Conservation (phyloP, 2,797 vertebrate species). For the Diplodus sargus region DNA sequence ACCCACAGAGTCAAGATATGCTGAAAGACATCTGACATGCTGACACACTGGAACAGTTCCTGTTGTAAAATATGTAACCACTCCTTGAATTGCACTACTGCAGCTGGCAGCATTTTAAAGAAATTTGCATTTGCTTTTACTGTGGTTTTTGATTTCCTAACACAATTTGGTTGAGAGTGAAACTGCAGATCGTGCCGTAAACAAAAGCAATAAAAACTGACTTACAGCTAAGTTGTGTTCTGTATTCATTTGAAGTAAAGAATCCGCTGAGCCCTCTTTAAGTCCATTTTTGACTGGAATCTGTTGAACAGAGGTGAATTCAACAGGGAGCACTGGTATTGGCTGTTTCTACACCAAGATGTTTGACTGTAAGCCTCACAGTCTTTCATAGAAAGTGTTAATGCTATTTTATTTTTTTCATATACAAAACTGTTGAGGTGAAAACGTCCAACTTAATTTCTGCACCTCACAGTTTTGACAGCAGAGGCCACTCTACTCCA, state of each 20-base stretch:
- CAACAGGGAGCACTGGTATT: neutral
- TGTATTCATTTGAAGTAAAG: neutral
- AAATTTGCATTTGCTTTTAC: neutral
- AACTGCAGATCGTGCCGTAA: slow-evolving; percentile 12
- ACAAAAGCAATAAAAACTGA: slow-evolving; percentile 33
- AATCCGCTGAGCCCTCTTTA: no score
- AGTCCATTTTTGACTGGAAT: neutral
- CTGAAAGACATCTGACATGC: slow-evolving; percentile 77
- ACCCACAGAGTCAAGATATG: neutral
- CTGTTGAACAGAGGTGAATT: neutral
- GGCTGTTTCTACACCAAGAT: neutral
- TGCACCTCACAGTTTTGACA: slow-evolving; percentile 1
- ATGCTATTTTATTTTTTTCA: no score
- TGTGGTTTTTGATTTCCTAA: neutral
- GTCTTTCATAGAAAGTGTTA: no score
- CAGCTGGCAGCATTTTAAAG: neutral
- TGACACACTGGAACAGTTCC: neutral
- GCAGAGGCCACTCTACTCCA: neutral
- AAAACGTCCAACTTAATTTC: neutral
- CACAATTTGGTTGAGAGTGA: slow-evolving; percentile 5
- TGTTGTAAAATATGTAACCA: neutral
- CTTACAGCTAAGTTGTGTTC: neutral
- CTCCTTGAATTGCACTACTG: slow-evolving; percentile 25
- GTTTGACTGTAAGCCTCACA: neutral
- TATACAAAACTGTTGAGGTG: neutral